phyloP scores from a whole-genome alignment of 1,140 invertebrate genomes.

The Drosophila varians region DNA sequence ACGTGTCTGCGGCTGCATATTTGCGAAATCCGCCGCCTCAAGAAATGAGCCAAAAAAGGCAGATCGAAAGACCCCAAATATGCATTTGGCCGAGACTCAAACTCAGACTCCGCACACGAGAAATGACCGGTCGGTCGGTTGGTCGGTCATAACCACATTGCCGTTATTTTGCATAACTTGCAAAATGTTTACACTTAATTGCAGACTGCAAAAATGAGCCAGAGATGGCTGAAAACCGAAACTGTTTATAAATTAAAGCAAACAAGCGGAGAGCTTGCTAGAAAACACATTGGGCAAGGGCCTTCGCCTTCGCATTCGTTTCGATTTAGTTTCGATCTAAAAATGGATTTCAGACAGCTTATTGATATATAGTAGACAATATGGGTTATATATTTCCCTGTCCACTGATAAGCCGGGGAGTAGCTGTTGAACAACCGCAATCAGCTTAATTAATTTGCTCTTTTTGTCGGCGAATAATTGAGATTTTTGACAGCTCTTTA shows the following conservation, averaged over 20 bases:
- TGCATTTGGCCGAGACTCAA: slow-evolving; percentile 56
- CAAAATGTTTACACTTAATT: slow-evolving; percentile 54
- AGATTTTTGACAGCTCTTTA: slow-evolving; percentile 45
- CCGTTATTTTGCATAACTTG: slow-evolving; percentile 60
- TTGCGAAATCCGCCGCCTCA: slow-evolving; percentile 36
- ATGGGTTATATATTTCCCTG: not conserved
- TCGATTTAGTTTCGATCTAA: slow-evolving; percentile 6
- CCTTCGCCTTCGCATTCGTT: slow-evolving; percentile 21
- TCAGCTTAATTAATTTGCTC: slow-evolving; percentile 47
- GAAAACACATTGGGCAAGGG: slow-evolving; percentile 24
- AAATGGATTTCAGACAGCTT: not conserved
- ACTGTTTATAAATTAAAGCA: slow-evolving; percentile 42
- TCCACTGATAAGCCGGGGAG: slow-evolving; percentile 14
- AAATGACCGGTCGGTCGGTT: slow-evolving; percentile 54
- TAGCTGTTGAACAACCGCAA: slow-evolving; percentile 9
- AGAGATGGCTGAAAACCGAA: slow-evolving; percentile 20
- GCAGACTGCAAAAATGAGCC: slow-evolving; percentile 41
- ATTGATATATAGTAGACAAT: not conserved
- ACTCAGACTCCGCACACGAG: slow-evolving; percentile 21
- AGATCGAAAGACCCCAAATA: slow-evolving; percentile 52
- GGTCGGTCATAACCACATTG: slow-evolving; percentile 45
- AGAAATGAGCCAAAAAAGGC: slow-evolving; percentile 6
- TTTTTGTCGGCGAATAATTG: slow-evolving; percentile 19
- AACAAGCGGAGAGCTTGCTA: slow-evolving; percentile 16
- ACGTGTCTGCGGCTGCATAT: slow-evolving; percentile 64